phyloP scores from a whole-genome alignment of 30 jellyfish, hydroid and myxozoan genomes.

The Mastigias papua region DNA sequence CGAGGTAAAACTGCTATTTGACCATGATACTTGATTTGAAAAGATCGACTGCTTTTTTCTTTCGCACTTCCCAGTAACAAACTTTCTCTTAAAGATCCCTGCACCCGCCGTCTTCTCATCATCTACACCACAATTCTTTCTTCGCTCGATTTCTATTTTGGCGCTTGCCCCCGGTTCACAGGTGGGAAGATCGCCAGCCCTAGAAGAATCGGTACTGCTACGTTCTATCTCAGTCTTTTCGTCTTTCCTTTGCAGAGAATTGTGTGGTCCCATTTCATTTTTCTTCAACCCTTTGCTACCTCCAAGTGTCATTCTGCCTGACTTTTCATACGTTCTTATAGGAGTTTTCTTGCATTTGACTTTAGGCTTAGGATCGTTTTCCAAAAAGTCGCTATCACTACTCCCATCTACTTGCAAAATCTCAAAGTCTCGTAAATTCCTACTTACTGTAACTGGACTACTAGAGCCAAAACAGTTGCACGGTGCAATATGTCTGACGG shows the following conservation, averaged over 20 bases:
- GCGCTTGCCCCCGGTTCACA: neutral
- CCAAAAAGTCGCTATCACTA: constrained; percentile 72
- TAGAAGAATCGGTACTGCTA: neutral
- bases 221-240: neutral
- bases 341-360: constrained; percentile 25
- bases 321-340: constrained; percentile 33
- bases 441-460: neutral
- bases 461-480: constrained; percentile 30
- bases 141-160: neutral
- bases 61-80: neutral
- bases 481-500: neutral
- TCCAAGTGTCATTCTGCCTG: neutral
- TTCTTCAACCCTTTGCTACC: neutral
- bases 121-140: neutral
- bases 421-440: neutral
- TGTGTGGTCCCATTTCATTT: neutral
- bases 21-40: neutral
- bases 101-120: neutral
- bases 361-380: constrained; percentile 3
- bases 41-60: neutral
- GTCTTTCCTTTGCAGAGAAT: neutral
- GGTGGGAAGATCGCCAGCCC: neutral
- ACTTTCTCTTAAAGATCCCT: neutral
- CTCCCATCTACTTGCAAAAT: constrained; percentile 88
- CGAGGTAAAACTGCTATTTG: neutral